Percentiles rank a stretch among this genome's conserved stretches.
Evolutionary conservation across 37 sponge, comb jelly and placozoan species (phyloP).

Genomic region (Halisarca cf. caerulea): DNA sequence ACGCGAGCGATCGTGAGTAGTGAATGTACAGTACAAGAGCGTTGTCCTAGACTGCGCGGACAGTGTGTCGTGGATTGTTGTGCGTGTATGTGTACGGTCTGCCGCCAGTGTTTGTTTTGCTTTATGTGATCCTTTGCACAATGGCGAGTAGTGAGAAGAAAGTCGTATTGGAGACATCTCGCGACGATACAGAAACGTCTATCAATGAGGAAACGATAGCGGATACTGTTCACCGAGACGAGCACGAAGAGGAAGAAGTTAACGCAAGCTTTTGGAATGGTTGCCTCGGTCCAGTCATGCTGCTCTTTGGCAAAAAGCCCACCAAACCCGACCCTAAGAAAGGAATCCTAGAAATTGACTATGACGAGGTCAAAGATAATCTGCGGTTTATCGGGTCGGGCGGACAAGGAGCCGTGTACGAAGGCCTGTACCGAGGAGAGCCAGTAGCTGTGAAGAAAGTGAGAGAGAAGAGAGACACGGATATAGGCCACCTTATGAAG

Average conservation of each 20-base stretch:
- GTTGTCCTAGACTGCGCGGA: too few relatives aligned
- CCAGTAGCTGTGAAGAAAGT: conserved; percentile 87
- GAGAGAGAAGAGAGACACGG: conserved; percentile 59
- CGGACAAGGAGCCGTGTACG: conserved; percentile 81
- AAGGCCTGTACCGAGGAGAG: conserved; percentile 58
- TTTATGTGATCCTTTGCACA: too few relatives aligned
- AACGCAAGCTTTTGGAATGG: not conserved
- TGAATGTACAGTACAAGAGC: too few relatives aligned
- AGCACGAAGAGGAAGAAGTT: not conserved
- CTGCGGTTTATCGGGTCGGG: conserved; percentile 77
- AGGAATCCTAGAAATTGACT: conserved; percentile 57
- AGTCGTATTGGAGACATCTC: not conserved
- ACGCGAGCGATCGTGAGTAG: too few relatives aligned
- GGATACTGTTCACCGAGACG: not conserved
- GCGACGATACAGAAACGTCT: not conserved
- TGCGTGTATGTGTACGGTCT: too few relatives aligned
- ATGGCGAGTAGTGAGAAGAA: conserved; percentile 18
- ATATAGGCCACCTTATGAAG: conserved; percentile 59
- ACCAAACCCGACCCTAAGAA: not conserved
- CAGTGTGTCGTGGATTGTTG: too few relatives aligned
- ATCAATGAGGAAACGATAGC: conserved; percentile 8
- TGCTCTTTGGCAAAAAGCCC: conserved; percentile 10
- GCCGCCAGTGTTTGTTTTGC: too few relatives aligned
- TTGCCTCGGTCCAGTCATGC: conserved; percentile 1
- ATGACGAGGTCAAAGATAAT: conserved; percentile 67